Percentiles rank a stretch among this genome's conserved stretches.
Evolutionary conservation across 2,888 invertebrate species (phyloP).

Genomic region (Drosophila engyochracea): DNA sequence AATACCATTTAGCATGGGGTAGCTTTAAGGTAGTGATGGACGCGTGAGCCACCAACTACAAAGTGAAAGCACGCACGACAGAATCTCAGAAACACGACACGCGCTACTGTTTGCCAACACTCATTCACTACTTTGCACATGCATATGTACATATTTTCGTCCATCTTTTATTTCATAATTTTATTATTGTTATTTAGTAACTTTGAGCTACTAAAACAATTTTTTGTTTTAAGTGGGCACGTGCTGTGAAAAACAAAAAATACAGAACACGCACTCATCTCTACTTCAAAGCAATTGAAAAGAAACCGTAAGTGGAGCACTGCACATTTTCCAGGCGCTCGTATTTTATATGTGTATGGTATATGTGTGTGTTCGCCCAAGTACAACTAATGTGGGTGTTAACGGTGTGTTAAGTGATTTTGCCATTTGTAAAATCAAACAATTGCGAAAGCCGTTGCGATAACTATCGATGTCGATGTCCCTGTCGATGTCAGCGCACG

Average conservation of each 20-base stretch:
- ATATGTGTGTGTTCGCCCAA: slow-evolving; percentile 60
- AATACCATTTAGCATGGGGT: slow-evolving; percentile 25
- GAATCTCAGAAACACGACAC: not conserved
- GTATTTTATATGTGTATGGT: slow-evolving; percentile 1
- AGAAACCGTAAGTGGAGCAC: slow-evolving; percentile 59
- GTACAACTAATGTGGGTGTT: slow-evolving; percentile 82
- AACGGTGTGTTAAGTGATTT: slow-evolving; percentile 82
- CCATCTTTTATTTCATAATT: not conserved
- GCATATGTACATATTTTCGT: not conserved
- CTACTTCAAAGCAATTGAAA: slow-evolving; percentile 71
- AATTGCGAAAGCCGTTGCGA: slow-evolving; percentile 61
- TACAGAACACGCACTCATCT: not conserved
- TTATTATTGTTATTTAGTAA: not conserved
- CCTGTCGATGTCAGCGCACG: slow-evolving; percentile 74
- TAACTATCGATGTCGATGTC: slow-evolving; percentile 61
- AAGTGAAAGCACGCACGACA: not conserved
- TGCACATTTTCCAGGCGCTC: slow-evolving; percentile 51
- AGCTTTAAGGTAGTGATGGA: slow-evolving; percentile 13
- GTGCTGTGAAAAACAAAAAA: not conserved
- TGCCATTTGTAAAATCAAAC: slow-evolving; percentile 70
- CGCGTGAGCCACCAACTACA: not conserved
- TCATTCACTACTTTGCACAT: not conserved
- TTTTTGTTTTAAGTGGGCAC: not conserved
- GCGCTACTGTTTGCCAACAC: not conserved
- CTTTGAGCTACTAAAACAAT: not conserved